These are phyloP conservation scores for Drosophila percnosoma DNA, from an alignment of 2,888 invertebrate species.

Conservation along the genomic window DNA sequence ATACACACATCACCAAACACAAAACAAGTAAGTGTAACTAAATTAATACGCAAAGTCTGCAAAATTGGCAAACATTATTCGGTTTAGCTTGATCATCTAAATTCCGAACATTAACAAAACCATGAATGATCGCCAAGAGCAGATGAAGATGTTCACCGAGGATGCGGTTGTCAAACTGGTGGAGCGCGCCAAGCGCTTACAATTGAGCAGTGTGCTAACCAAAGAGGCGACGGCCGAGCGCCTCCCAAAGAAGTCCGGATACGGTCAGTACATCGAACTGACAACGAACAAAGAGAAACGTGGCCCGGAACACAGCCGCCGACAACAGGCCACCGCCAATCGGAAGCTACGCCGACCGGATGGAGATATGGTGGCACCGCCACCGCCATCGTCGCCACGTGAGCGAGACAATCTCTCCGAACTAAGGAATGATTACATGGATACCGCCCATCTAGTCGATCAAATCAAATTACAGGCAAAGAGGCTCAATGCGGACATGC, in stretches of 20 bases:
- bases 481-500: conserved; percentile 39
- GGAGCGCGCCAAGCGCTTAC: no score
- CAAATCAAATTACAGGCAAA: conserved; percentile 43
- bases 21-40: conserved; percentile 9
- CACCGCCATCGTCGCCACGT: conserved; percentile 58
- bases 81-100: neutral
- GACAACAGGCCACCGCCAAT: neutral
- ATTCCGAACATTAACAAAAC: neutral
- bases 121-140: conserved; percentile 31
- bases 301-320: neutral
- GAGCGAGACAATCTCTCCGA: conserved; percentile 36
- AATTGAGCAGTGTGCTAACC: conserved; percentile 32
- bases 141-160: conserved; percentile 22
- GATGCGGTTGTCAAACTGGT: conserved; percentile 47
- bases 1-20: conserved; percentile 14
- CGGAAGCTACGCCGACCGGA: conserved; percentile 36
- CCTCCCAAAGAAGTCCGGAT: neutral
- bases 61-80: conserved; percentile 1
- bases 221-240: neutral
- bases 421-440: conserved; percentile 27
- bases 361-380: conserved; percentile 29
- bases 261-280: neutral
- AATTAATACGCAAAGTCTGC: neutral
- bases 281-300: neutral
- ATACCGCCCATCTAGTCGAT: conserved; percentile 48